Base-by-base conservation (phyloP, 2,888 invertebrate species). In the Tetragnatha montana region DNA sequence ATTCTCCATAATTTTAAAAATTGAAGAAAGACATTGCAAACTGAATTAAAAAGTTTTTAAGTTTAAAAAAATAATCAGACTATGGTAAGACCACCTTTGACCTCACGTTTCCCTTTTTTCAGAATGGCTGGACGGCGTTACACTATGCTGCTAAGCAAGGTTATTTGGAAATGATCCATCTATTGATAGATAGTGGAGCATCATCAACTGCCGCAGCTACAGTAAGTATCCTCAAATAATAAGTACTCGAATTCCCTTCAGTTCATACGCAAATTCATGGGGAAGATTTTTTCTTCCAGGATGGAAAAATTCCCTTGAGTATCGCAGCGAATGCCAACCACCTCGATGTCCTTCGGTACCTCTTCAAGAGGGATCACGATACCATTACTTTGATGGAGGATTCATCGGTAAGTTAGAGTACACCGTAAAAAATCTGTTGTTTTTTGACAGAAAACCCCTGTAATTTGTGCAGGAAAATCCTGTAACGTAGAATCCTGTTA, bases 261-360 rank as follows among this genome's bases (percentile, higher is more conserved):
- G 14, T 60, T 17, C 12, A 60, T 60, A 60, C 17, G 12, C 17
- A 60, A 60, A 60, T 12, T 60, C 17, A 60, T 60, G 17, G 8
- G 8, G 14, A 10, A 10, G 60, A 60, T 60, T 21, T 71, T 21
- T 71, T 74, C 8, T 79, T 75, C 73, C n/a, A 85, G 87, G 84
- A 98, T 92, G 99, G 98, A 79, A 98, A 98, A 93, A 98, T 98
- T 14, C 98, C 99, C 0, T 97, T 99, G 92, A 99, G 98, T 96
- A 99, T 98, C 93, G 99, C 99, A 17, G 99, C 99, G 49, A 97
- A 98, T 19, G 98, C 98, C 94, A 98, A 98, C 91, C 99, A 99
- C 94, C 97, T 98, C 92, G 97, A 98, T 92, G 99, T 99, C 14
- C 95, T 99, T 86, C 97, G 98, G 93, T 99, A 98, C 94, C 95